Base-by-base conservation (phyloP, 1,140 invertebrate species). In the Leptinotarsa undecemlineata region DNA sequence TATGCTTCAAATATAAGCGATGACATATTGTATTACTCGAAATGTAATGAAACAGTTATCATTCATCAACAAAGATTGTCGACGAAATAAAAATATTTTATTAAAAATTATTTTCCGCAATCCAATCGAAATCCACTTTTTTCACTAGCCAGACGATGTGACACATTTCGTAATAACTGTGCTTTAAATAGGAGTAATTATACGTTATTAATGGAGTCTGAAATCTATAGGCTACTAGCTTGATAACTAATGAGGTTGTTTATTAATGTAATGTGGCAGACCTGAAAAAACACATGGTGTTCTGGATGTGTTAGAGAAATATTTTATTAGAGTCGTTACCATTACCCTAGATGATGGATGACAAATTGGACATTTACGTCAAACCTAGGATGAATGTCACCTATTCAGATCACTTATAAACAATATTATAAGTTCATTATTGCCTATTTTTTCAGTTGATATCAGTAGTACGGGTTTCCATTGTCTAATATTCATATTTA, bases 221-320 rank as follows among this genome's bases (percentile, higher is more conserved):
- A 19, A 57, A 57, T 57, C 51, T 57, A 57, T 57, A 19, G 17
- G n/a, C 51, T 57, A 57, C 51, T 57, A 57, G 4, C 15, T 14
- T 57, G 51, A 57, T 57, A 57, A 57, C 51, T 57, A 57, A 57
- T 57, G 51, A 57, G 51, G 51, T 57, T 57, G 51, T 57, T 57
- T 57, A 57, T 57, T 57, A 57, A 57, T 57, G 51, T n/a, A 57
- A 57, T 19, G 51, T 19, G 15, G 51, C 51, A 15, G 15, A 19
- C 15, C 51, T 17, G 17, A n/a, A 57, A 57, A 57, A 57, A 57
- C 51, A 57, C 51, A 57, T 57, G 51, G 15, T 19, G 51, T 57
- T 19, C 15, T 17, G 51, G 51, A 57, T 57, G 51, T 8, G 51
- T 57, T 57, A 15, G 51, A 57, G 51, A 57, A 57, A 57, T 57